phyloP scores from a whole-genome alignment of 2,888 invertebrate genomes.

The Cabera pusaria region DNA sequence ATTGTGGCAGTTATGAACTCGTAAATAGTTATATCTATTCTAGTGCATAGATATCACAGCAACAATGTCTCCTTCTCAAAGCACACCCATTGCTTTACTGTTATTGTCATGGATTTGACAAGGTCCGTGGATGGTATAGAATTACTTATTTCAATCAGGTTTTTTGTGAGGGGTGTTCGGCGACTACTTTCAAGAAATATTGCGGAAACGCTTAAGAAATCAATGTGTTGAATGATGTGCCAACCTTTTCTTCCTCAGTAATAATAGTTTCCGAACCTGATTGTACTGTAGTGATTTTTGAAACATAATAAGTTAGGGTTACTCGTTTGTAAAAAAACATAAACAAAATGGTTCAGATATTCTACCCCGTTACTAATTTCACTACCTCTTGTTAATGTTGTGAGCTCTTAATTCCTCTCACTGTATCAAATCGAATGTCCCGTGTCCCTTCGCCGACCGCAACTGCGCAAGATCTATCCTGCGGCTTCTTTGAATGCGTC shows the following conservation, averaged over 20 bases:
- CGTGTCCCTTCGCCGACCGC: conserved; percentile 53
- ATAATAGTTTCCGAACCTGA: no score
- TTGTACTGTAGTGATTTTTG: no score
- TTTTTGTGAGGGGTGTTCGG: conserved; percentile 6
- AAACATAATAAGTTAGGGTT: no score
- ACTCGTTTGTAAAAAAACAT: no score
- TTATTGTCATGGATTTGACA: conserved; percentile 21
- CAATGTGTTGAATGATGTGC: no score
- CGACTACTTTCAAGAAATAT: conserved; percentile 8
- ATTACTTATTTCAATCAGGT: conserved; percentile 22
- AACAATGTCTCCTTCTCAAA: no score
- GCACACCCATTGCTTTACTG: no score
- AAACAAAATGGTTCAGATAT: no score
- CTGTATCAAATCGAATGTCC: conserved; percentile 48
- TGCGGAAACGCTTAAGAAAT: conserved; percentile 2
- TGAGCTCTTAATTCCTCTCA: neutral
- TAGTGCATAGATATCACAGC: no score
- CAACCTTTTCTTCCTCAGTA: neutral
- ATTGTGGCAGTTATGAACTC: no score
- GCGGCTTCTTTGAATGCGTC: conserved; percentile 74
- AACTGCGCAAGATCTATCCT: conserved; percentile 60
- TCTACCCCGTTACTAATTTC: conserved; percentile 1
- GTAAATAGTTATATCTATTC: no score
- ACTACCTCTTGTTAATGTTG: conserved; percentile 1
- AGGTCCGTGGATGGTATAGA: conserved; percentile 21